Base-by-base conservation (phyloP, 2,113 vertebrate species). In the Hiodon alosoides region DNA sequence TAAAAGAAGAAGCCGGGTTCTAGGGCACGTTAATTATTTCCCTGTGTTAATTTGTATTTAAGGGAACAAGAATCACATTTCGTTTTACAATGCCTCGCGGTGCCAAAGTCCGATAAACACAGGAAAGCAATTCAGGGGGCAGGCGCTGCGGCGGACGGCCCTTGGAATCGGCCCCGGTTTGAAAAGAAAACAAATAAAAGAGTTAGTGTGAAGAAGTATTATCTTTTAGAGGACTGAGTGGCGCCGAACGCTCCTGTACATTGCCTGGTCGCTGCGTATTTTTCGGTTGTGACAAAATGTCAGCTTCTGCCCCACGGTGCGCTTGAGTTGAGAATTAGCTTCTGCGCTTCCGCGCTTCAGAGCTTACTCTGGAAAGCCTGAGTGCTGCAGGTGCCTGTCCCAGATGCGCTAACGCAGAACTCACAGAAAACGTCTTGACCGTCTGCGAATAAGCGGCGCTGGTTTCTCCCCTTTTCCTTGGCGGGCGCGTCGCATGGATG, bases 21-120 rank as follows among this genome's bases (percentile, higher is more conserved):
- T 73, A 81, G 77, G 75, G 83, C 79, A 81, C 81, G 84, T 85
- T 87, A 84, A 86, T 85, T 82, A 86, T 85, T 86, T 86, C 82
- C 80, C 77, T 79, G 72, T 77, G 79, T 79, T 80, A 80, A 82
- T 82, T 60, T 31, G 71, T 31, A 31, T 46, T 67, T 16, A 65
- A 72, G 69, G 71, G 74, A 78, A 77, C 82, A 79, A 75, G 66
- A 77, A 79, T 86, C 84, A 80, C 8, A 61, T 54, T 78, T 48
- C 68, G 64, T 77, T 79, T 80, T 73, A 80, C 72, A 82, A 75
- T 80, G 50, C 31, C 57, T 76, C 72, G 31, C 75, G 77, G 77
- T 75, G 61, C 75, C 64, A 54, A 60, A 5, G 72, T 71, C 75
- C 73, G 79, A 78, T 72, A 72, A 78, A 78, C 73, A 62, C 59